Base-by-base conservation (phyloP, 53 echinoderm and acorn worm genomes). In the Henricia sp. region DNA sequence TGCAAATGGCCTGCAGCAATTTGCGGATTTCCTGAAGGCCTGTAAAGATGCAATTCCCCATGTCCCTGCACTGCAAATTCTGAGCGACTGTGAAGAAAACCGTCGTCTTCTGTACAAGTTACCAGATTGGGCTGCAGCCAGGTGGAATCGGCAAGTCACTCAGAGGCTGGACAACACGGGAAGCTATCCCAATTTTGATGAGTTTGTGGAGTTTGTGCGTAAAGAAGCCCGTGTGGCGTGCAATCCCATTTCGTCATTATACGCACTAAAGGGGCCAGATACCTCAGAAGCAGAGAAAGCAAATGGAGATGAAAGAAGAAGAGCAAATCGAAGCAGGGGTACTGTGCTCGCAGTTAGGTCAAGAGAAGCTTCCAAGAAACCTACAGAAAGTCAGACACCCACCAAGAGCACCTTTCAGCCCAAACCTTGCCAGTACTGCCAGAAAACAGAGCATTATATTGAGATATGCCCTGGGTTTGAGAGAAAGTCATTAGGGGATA, bases 1-100 rank as follows among this genome's bases (percentile, higher is more conserved):
- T 77, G 46, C 68, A 1, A n/a, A n/a, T 13, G 86, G 62, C 19
- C 82, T 90, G 11, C 85, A 90, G 70, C 54, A 56, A 60, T 58
- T 50, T 85, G 59, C 85, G 27, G 70, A 52, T 29, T 62, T 69
- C 82, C 55, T 80, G 3, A 80, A 64, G 44, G 56, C 55, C 4
- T 80, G 83, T 26, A 83, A 48, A 35, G 83, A 68, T 38, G 83
- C 83, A 32, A 82, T 82, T 24, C 83, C 67, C 1, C 60, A 66
- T 34, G 68, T 83, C 4, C 68, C 50, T 28, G 83, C 67, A 1
- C 19, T 83, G 53, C 29, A 52, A 16, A 64, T 83, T 17, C 53
- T 83, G 2, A n/a, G 46, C 37, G 71, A 70, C 46, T 70, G 46
- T 20, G 71, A 70, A 19, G 71, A 70, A 25, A 70, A 70, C 50